phyloP scores from a whole-genome alignment of 1,140 invertebrate genomes.

The Neodiprion pinetum region DNA sequence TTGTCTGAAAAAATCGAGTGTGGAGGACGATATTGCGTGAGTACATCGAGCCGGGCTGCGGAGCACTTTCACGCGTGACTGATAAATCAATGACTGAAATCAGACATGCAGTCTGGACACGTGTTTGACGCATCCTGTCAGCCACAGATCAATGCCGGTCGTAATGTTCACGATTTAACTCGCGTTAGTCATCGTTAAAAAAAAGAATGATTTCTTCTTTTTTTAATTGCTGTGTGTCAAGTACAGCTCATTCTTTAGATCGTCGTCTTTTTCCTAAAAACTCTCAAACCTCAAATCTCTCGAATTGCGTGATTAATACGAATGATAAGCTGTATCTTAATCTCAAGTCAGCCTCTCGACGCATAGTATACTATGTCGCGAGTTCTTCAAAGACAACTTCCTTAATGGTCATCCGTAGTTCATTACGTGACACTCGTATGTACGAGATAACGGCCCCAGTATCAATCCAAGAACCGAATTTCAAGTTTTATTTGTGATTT shows the following conservation, averaged over 20 bases:
- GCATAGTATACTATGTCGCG: neutral
- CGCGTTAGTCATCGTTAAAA: neutral
- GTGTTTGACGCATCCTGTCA: neutral
- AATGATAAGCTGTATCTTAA: neutral
- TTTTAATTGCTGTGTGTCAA: neutral
- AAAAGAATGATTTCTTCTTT: neutral
- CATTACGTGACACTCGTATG: neutral
- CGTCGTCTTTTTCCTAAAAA: neutral
- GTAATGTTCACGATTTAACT: neutral
- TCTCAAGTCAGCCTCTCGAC: neutral
- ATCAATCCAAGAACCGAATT: too few relatives aligned
- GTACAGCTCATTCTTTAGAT: neutral
- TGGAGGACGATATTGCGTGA: neutral
- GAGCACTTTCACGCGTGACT: neutral
- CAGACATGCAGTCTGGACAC: neutral
- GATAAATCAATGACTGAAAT: neutral
- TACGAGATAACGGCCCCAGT: too few relatives aligned
- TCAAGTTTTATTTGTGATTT: too few relatives aligned
- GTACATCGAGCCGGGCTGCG: neutral
- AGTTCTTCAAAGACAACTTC: neutral
- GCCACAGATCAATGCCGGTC: neutral
- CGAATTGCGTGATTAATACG: conserved; percentile 1
- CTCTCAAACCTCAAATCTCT: neutral
- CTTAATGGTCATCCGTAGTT: neutral
- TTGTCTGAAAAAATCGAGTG: neutral